Evolutionary conservation across 1,140 invertebrate species (phyloP), one percentile per base, ranked within the genome.

Genomic region (Orchestia grillus): DNA sequence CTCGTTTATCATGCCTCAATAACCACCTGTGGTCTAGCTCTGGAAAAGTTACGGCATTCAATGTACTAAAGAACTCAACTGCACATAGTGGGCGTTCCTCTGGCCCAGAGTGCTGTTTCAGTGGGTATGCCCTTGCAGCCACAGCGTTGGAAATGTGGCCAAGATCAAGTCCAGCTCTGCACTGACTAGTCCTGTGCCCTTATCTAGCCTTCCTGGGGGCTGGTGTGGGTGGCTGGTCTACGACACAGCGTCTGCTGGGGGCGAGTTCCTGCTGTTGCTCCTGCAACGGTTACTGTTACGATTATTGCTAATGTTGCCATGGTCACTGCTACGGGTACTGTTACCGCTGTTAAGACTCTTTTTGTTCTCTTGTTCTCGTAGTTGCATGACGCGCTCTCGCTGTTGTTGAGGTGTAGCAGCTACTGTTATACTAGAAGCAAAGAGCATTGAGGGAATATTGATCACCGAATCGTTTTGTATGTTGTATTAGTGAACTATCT

Each of bases 221-320:
- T 77, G 62, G 62, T 77, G 62, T 77, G 62, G 62, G 62, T 77
- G 62, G 62, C 62, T 77, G 62, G 62, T 77, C 62, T 77, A 77
- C 15, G 28, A 28, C 62, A 77, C 62, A 8, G 62, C 36, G 1
- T 3, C 62, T 77, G 11, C 28, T 77, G 36, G 62, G 62, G 62
- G 11, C 3, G 1, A 77, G 62, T 77, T 77, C 62, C 62, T 77
- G 62, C 62, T 77, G 19, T 6, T 77, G 28, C 62, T 15, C 62
- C 62, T 77, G 11, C 28, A 19, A 36, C 62, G 11, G 62, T 77
- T 77, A 3, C 62, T 77, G 28, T 15, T 53, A 8, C 19, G 19
- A 19, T 53, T 23, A 19, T 28, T 77, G 28, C 28, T 77, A 23
- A 15, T 77, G 11, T 28, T 77, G 28, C 36, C 19, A 19, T 53